These are phyloP conservation scores for Phalacrocorax aristotelis DNA, from an alignment of 2,113 vertebrate genomes.

Conservation along the genomic window DNA sequence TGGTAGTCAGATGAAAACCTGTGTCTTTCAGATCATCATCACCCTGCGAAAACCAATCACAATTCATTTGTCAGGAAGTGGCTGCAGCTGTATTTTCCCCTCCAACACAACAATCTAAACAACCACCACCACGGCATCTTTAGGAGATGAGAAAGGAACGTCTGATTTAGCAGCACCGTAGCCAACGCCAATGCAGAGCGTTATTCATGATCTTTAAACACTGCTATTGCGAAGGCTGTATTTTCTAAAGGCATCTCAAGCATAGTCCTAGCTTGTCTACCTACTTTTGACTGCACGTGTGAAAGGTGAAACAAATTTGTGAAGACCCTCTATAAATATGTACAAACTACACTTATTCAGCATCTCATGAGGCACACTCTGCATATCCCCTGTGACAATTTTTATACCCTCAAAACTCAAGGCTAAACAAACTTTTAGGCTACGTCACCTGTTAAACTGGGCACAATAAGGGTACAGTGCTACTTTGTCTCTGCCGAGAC, in stretches of 20 bases:
- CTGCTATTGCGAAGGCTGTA: rapidly evolving
- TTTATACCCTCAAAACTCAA: neutral
- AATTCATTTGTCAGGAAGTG: neutral
- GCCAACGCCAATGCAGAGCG: neutral
- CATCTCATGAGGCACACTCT: neutral
- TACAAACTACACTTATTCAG: neutral
- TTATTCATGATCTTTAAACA: rapidly evolving
- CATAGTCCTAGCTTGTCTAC: neutral
- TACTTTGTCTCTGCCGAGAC: neutral
- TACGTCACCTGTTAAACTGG: neutral
- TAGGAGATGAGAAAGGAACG: neutral
- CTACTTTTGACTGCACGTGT: neutral
- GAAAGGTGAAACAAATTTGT: neutral
- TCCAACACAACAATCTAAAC: neutral
- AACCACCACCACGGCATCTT: rapidly evolving
- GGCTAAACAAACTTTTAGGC: neutral
- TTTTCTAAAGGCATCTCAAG: neutral
- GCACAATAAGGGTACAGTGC: rapidly evolving
- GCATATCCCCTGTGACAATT: neutral
- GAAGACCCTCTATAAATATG: neutral
- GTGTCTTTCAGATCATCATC: slow-evolving; percentile 95
- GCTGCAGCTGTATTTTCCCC: neutral
- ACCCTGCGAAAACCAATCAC: slow-evolving; percentile 72
- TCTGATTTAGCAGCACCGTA: neutral
- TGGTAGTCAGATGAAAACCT: slow-evolving; percentile 94